Percentiles rank a stretch among this genome's conserved stretches.
Evolutionary conservation across 1,140 invertebrate species (phyloP).

Genomic region (Drosophila repleta): DNA sequence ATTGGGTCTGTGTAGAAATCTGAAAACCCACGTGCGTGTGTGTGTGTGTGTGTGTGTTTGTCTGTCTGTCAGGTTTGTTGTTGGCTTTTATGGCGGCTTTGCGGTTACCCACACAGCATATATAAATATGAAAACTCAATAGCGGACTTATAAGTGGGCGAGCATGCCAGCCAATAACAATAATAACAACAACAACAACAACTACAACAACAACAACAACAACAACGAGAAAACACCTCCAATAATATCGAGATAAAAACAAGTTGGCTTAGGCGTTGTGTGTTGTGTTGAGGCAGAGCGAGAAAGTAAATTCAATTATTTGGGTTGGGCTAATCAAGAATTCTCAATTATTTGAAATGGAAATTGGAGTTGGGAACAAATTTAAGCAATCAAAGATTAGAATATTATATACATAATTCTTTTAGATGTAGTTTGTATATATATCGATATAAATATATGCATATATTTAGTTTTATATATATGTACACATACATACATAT

Average conservation of each 20-base stretch:
- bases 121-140: constrained; percentile 55
- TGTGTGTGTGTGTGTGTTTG: constrained; percentile 44
- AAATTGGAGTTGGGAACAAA: too few species aligned
- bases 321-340: neutral
- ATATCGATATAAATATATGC: neutral
- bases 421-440: neutral
- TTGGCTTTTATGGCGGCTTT: constrained; percentile 76
- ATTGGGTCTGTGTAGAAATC: constrained; percentile 1
- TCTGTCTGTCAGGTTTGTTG: constrained; percentile 71
- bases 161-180: constrained; percentile 11
- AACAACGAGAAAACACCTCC: constrained; percentile 3
- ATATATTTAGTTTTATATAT: neutral
- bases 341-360: too few species aligned
- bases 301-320: neutral
- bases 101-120: constrained; percentile 63
- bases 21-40: constrained; percentile 7
- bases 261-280: constrained; percentile 4
- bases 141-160: constrained; percentile 31
- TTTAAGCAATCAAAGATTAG: neutral
- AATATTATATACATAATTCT: neutral
- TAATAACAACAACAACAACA: constrained; percentile 5
- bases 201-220: constrained; percentile 8
- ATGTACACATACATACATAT: too few species aligned
- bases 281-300: constrained; percentile 7
- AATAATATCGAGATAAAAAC: neutral